Base-by-base conservation (phyloP, 2,797 vertebrate genomes). In the Lutjanus campechanus region DNA sequence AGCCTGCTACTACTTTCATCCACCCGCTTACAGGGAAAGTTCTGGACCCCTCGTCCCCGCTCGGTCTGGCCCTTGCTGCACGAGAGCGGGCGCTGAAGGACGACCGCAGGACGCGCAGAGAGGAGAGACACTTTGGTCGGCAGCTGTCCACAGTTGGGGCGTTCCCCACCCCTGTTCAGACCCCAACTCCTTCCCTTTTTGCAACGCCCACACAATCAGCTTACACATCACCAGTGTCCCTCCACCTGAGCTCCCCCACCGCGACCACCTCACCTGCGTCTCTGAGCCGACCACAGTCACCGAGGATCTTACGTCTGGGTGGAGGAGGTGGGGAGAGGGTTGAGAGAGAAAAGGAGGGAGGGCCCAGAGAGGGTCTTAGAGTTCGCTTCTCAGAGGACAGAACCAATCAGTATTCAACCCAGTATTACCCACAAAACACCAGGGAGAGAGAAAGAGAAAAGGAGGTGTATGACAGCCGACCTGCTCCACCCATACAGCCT, bases 21-120 rank as follows among this genome's bases (percentile, higher is more conserved):
- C 97, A 98, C 87, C 97, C 97, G 13, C 95, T 98, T 62, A 98
- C 97, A 0, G 97, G 97, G 63, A 98, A 98, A 88, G 96, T 97
- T 77, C 90, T 98, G 11, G 97, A 98, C 79, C 97, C 97, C 0
- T 95, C 95, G 0, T 98, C 97, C 43, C 97, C 97, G 0, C 95
- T 98, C 69, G 97, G 97, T 8, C 93, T 98, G 47, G 97, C 97
- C 0, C 87, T 98, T 64, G 97, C 97, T 2, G 97, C 97, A 15
- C 94, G 97, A 25, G 97, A 98, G 85, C 89, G 97, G 59, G 97
- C 97, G 17, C 90, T 98, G 13, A 97, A 98, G 80, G 97, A 98
- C 55, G 95, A 96, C 67, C 94, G 93, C 12, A 92, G 94, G 53
- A 94, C 94, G 0, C 95, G 96, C 2, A 89, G 95, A 50, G 96